These are phyloP conservation scores for Oscheius sp. DNA, from an alignment of 2,888 invertebrate species.

Conservation along the genomic window DNA sequence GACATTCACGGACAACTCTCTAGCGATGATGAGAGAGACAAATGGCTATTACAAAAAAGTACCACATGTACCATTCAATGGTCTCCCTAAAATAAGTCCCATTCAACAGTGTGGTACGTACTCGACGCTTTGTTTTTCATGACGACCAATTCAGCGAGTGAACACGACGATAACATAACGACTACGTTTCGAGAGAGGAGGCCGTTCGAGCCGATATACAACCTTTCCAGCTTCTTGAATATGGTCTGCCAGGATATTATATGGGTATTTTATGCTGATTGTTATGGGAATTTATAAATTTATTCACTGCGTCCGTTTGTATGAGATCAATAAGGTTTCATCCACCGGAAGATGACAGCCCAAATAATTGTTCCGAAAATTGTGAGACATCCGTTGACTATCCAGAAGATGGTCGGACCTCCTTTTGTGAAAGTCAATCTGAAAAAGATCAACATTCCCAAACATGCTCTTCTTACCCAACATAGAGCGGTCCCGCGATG, in stretches of 20 bases:
- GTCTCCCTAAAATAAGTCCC: background rate
- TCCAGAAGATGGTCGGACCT: conserved; percentile 12
- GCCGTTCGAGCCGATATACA: background rate
- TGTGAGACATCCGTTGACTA: conserved; percentile 1
- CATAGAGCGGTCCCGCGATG: background rate
- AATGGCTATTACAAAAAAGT: background rate
- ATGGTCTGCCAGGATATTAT: conserved; percentile 8
- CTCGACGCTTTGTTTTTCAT: no score
- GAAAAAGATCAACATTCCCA: background rate
- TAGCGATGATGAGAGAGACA: background rate
- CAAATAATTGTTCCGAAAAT: background rate
- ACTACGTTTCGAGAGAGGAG: background rate
- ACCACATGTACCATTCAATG: background rate
- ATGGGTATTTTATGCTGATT: conserved; percentile 10
- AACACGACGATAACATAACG: background rate
- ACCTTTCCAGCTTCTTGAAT: background rate
- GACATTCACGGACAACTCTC: background rate
- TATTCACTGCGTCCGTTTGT: background rate
- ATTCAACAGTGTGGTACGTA: conserved; percentile 3
- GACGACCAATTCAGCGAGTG: background rate
- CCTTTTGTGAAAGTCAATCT: conserved; percentile 11
- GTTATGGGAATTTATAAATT: conserved; percentile 6
- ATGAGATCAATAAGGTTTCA: background rate
- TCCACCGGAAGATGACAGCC: background rate
- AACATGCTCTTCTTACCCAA: conserved; percentile 1